Evolutionary conservation across 1,140 invertebrate genomes (phyloP).

Genomic region (Drosophila kohkoa): DNA sequence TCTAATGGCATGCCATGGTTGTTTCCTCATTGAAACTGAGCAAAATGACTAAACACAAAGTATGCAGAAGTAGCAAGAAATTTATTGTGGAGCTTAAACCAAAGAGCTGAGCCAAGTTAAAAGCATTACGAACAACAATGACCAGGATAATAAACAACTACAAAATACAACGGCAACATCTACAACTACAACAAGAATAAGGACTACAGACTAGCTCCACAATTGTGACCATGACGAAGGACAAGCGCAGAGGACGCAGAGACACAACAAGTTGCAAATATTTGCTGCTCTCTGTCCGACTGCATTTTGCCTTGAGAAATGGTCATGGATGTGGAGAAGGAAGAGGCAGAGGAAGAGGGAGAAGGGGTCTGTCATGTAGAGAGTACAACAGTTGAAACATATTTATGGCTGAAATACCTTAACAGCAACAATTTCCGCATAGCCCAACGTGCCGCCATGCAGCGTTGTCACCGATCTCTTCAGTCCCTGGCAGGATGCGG

Average conservation of each 20-base stretch:
- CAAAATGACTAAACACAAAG: conserved; percentile 65
- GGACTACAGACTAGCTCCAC: conserved; percentile 46
- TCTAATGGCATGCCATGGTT: conserved; percentile 3
- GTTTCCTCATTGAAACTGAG: conserved; percentile 20
- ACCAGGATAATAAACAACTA: conserved; percentile 69
- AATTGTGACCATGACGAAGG: conserved; percentile 41
- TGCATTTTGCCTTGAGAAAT: conserved; percentile 71
- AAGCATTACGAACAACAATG: conserved; percentile 81
- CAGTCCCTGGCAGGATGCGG: conserved; percentile 88
- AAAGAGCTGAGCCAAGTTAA: conserved; percentile 76
- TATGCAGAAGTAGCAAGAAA: conserved; percentile 68
- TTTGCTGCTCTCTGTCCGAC: conserved; percentile 62
- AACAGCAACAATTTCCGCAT: conserved; percentile 97
- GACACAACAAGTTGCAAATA: conserved; percentile 77
- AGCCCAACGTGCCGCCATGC: conserved; percentile 93
- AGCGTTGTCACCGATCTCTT: conserved; percentile 96
- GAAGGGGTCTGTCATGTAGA: conserved; percentile 21
- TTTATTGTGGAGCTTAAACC: conserved; percentile 74
- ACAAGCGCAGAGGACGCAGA: conserved; percentile 59
- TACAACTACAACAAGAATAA: conserved; percentile 45
- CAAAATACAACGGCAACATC: conserved; percentile 37
- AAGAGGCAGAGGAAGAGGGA: conserved; percentile 11
- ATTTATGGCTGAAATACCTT: conserved; percentile 89
- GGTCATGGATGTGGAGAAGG: conserved; percentile 28
- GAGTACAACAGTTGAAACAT: conserved; percentile 32